phyloP scores from a whole-genome alignment of 2,797 vertebrate species.

The Buphagus erythrorhynchus region DNA sequence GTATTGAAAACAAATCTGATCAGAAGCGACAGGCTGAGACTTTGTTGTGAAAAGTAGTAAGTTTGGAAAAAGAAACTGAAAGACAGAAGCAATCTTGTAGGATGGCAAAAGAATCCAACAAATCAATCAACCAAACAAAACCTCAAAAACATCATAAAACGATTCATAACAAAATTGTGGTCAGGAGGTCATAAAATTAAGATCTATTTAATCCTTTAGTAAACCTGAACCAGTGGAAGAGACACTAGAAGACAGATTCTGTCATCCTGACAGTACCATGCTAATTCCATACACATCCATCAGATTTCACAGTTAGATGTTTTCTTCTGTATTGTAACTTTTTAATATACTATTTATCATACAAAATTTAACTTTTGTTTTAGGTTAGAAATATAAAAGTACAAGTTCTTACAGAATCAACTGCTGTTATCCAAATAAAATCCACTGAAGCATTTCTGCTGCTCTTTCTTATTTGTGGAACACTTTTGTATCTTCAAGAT shows the following conservation, averaged over 20 bases:
- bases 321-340: neutral
- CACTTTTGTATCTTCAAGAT: neutral
- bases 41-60: neutral
- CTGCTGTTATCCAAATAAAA: neutral
- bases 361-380: neutral
- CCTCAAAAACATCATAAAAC: neutral
- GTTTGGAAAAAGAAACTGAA: neutral
- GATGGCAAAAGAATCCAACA: neutral
- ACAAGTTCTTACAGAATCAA: neutral
- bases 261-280: neutral
- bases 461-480: neutral
- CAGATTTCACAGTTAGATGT: neutral
- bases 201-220: neutral
- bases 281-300: neutral
- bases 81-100: neutral
- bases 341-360: neutral
- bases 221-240: neutral
- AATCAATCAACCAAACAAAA: neutral
- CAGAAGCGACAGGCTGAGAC: neutral
- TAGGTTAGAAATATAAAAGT: neutral
- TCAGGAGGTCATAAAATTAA: neutral
- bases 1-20: neutral
- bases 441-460: neutral
- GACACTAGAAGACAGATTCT: neutral
- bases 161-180: neutral